phyloP scores from a whole-genome alignment of 1,140 invertebrate species.

The Archivesica marissinica region DNA sequence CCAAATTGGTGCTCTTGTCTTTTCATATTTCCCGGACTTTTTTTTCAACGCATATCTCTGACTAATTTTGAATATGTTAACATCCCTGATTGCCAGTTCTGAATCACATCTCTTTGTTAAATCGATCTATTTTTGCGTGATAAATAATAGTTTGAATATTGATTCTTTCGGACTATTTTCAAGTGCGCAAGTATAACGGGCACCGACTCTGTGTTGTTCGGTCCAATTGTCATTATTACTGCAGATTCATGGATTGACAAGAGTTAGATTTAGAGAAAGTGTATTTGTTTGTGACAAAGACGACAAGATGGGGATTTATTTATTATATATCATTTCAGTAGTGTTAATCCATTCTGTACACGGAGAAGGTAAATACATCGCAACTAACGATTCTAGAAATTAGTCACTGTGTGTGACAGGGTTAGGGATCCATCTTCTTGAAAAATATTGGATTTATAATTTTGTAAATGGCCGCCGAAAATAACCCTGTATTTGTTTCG shows the following conservation, averaged over 20 bases:
- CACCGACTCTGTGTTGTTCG: conserved; percentile 39
- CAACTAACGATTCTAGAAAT: conserved; percentile 2
- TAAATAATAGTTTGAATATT: conserved; percentile 19
- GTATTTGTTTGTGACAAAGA: conserved; percentile 31
- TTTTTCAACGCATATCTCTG: too few relatives aligned
- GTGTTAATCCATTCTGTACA: conserved; percentile 11
- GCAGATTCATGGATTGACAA: conserved; percentile 29
- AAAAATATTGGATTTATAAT: conserved; percentile 11
- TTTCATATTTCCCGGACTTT: too few relatives aligned
- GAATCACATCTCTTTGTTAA: too few relatives aligned
- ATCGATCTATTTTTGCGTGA: too few relatives aligned
- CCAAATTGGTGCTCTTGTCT: too few relatives aligned
- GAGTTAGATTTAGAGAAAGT: neutral
- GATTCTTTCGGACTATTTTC: conserved; percentile 35
- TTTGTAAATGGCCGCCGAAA: neutral
- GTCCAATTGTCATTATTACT: conserved; percentile 36
- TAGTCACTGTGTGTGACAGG: neutral
- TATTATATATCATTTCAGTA: conserved; percentile 38
- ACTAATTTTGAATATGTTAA: too few relatives aligned
- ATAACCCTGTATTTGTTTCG: neutral
- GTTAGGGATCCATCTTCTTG: neutral
- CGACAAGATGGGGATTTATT: conserved; percentile 29
- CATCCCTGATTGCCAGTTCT: too few relatives aligned
- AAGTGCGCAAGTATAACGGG: conserved; percentile 11
- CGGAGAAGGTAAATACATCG: conserved; percentile 22